Evolutionary conservation across 2,113 vertebrate genomes (phyloP).

Genomic region (Origma solitaria): DNA sequence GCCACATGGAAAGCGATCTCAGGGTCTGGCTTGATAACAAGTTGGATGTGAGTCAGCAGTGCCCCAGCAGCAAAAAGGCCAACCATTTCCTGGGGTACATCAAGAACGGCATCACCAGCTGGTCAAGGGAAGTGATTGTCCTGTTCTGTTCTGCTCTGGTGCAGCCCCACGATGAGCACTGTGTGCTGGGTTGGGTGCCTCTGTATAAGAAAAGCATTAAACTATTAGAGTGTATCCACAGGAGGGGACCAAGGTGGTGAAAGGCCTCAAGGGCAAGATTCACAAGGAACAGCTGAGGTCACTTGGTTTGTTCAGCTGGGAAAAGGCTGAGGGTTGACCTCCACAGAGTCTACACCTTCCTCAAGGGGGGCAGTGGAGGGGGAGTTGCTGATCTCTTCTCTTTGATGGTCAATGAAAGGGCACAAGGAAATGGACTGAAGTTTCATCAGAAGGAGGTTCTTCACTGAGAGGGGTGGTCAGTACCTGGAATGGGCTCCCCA

Average conservation of each 20-base stretch:
- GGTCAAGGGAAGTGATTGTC: rapidly evolving
- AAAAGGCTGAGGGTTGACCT: neutral
- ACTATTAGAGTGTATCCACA: neutral
- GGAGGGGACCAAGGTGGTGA: neutral
- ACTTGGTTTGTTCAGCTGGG: neutral
- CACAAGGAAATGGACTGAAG: neutral
- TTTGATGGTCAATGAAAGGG: neutral
- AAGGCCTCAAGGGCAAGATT: neutral
- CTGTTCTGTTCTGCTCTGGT: neutral
- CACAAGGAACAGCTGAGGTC: neutral
- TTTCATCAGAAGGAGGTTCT: neutral
- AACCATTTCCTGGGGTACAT: neutral
- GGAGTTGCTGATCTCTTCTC: neutral
- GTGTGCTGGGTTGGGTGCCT: neutral
- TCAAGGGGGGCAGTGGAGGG: rapidly evolving
- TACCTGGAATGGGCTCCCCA: neutral
- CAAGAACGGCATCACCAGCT: neutral
- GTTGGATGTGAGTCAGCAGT: neutral
- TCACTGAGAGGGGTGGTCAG: rapidly evolving
- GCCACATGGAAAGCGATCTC: neutral
- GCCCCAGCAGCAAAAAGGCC: neutral
- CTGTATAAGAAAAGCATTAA: neutral
- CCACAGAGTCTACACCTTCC: neutral
- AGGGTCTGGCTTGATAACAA: neutral
- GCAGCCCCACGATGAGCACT: rapidly evolving